A percentile compares a stretch with the other conserved stretches of the same genome.
These are phyloP conservation scores for Lophura nycthemera DNA, from an alignment of 2,113 vertebrate species.

Conservation along the genomic window DNA sequence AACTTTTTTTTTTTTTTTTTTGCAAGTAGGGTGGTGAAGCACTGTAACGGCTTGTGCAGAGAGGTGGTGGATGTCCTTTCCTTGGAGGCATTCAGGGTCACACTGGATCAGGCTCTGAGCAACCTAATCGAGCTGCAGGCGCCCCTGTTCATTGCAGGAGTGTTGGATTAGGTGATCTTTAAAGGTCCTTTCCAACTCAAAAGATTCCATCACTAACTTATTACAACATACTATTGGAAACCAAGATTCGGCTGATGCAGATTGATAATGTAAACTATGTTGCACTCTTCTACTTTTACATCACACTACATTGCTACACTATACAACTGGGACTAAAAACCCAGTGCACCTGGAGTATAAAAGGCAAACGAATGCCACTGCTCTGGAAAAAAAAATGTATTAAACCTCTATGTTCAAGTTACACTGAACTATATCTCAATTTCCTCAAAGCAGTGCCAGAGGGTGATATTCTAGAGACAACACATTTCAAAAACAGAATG, in stretches of 20 bases:
- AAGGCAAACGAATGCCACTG: background rate
- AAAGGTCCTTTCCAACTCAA: too few relatives aligned
- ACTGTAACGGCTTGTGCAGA: too few relatives aligned
- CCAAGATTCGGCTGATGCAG: background rate
- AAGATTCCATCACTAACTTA: background rate
- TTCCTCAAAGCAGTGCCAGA: background rate
- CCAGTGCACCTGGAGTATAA: background rate
- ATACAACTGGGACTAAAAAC: background rate
- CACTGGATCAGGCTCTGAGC: too few relatives aligned
- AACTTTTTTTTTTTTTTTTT: too few relatives aligned
- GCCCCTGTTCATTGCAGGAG: too few relatives aligned
- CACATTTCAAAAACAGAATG: background rate
- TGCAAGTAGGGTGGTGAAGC: too few relatives aligned
- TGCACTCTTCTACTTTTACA: background rate
- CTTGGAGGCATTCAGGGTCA: too few relatives aligned
- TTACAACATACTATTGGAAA: background rate
- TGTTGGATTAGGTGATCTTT: too few relatives aligned
- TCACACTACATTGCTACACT: background rate
- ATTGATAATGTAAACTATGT: background rate
- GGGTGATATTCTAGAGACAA: background rate
- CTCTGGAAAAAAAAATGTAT: background rate
- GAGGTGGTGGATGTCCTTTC: too few relatives aligned
- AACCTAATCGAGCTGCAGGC: too few relatives aligned
- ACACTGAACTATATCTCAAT: background rate
- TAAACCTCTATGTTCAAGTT: background rate